phyloP scores from a whole-genome alignment of 2,888 invertebrate species.

The Cryptocheilus praepositus region DNA sequence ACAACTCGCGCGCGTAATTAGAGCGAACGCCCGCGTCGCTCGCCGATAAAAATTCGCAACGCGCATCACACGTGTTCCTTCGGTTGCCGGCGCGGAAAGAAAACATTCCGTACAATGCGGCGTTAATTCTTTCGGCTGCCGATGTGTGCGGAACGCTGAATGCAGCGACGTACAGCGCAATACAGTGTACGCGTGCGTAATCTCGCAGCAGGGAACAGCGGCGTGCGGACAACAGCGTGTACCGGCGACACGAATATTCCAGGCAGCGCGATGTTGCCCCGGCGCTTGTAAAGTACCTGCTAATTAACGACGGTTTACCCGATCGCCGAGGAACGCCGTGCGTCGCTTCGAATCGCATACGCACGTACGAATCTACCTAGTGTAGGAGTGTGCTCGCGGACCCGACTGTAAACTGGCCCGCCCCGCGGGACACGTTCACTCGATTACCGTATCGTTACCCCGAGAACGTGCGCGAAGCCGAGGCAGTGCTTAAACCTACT shows the following conservation, averaged over 20 bases:
- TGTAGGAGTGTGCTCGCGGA: conserved; percentile 7
- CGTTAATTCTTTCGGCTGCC: too few relatives aligned
- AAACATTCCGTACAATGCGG: too few relatives aligned
- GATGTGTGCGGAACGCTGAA: too few relatives aligned
- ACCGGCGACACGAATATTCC: conserved; percentile 1
- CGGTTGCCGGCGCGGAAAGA: too few relatives aligned
- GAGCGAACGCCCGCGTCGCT: too few relatives aligned
- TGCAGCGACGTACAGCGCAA: too few relatives aligned
- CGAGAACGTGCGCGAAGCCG: conserved; percentile 29
- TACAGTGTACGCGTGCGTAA: too few relatives aligned
- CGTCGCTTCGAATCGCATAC: conserved; percentile 34
- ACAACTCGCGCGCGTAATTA: too few relatives aligned
- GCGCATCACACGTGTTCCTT: too few relatives aligned
- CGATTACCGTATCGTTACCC: conserved; percentile 39
- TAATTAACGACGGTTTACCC: conserved; percentile 37
- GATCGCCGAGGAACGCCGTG: not conserved
- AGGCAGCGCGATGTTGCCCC: conserved; percentile 11
- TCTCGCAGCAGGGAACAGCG: not conserved
- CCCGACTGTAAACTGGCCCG: too few relatives aligned
- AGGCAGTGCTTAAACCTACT: conserved; percentile 30
- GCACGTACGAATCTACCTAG: conserved; percentile 20
- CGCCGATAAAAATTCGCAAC: too few relatives aligned
- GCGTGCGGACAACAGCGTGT: conserved; percentile 1
- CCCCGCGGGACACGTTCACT: conserved; percentile 29
- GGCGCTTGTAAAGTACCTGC: conserved; percentile 32